Percentiles rank a stretch among this genome's conserved stretches.
Conservation (phyloP, 2,888 invertebrate species). For the Cheilosia urbana region DNA sequence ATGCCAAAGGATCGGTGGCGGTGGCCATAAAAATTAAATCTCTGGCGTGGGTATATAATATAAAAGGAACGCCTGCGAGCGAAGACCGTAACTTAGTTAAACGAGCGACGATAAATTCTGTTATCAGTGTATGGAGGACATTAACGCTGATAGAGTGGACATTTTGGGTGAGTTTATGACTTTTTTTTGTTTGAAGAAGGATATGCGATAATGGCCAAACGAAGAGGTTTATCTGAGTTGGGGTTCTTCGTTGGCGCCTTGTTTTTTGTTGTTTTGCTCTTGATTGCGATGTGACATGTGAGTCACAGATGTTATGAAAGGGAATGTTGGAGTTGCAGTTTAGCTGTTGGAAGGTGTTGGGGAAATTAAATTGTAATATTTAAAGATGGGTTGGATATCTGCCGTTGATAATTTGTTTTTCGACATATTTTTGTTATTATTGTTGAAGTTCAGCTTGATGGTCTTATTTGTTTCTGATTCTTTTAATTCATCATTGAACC, state of each 20-base stretch:
- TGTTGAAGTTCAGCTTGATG: too few relatives aligned
- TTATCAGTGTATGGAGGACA: constrained; percentile 67
- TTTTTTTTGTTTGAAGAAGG: constrained; percentile 16
- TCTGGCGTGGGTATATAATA: constrained; percentile 24
- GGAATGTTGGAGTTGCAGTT: too few relatives aligned
- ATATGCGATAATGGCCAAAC: constrained; percentile 35
- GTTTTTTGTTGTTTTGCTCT: constrained; percentile 7
- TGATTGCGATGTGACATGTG: constrained; percentile 23
- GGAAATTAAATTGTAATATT: too few relatives aligned
- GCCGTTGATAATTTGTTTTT: too few relatives aligned
- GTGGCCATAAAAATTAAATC: constrained; percentile 65
- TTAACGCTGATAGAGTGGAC: constrained; percentile 71
- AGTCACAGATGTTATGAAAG: constrained; percentile 5
- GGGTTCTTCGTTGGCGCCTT: constrained; percentile 36
- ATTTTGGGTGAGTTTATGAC: constrained; percentile 64
- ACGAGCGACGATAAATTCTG: constrained; percentile 63
- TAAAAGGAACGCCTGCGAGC: constrained; percentile 9
- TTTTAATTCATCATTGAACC: too few relatives aligned
- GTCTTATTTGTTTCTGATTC: too few relatives aligned
- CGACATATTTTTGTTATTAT: too few relatives aligned
- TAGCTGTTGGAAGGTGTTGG: too few relatives aligned
- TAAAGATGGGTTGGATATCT: too few relatives aligned
- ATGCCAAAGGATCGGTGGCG: constrained; percentile 38
- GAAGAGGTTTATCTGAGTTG: constrained; percentile 33
- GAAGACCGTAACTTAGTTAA: constrained; percentile 21